Evolutionary conservation across 2,797 vertebrate genomes (phyloP), one percentile per base, ranked within the genome.

Genomic region (Eulemur mongoz): DNA sequence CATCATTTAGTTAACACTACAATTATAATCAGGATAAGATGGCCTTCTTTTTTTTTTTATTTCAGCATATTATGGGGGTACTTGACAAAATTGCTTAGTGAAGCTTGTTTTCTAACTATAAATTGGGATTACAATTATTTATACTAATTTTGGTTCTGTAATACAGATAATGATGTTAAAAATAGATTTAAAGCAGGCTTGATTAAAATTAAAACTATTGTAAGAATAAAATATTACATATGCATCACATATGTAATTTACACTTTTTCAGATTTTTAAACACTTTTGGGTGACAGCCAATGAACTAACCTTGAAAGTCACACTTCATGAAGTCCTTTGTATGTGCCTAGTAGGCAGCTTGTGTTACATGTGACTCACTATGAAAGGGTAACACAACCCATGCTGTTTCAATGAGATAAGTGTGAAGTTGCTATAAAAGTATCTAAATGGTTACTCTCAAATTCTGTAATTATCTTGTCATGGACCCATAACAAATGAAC

Each of bases 101-200:
- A 96, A 82, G 12, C 35, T 70, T 85, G 10, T 70, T 93, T 83
- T 94, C 86, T 54, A 40, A 35, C 50, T 72, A 27, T 81, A 91
- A 90, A 59, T 82, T 91, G n/a, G 17, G 5, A 17, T 81, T 91
- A 78, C 81, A 91, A 65, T 90, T 69, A 84, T 48, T 84, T 11
- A 78, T 43, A n/a, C 25, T 30, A 40, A 38, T 73, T 94, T 93
- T 2, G 59, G 22, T 63, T 83, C 10, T 54, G 7, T 50, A 72
- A 69, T n/a, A 80, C 5, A 59, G 35, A 3, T 83, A 76, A 38
- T 79, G 48, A 63, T 43, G 27, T 67, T 67, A 67, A 73, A 75
- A 89, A 43, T 48, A 40, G 7, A 48, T 43, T 67, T 59, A 48
- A 69, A 81, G 40, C 2, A 76, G n/a, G 17, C 22, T 82, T 76